These are phyloP conservation scores for Clostera curtula DNA, from an alignment of 2,888 invertebrate species.

Conservation along the genomic window DNA sequence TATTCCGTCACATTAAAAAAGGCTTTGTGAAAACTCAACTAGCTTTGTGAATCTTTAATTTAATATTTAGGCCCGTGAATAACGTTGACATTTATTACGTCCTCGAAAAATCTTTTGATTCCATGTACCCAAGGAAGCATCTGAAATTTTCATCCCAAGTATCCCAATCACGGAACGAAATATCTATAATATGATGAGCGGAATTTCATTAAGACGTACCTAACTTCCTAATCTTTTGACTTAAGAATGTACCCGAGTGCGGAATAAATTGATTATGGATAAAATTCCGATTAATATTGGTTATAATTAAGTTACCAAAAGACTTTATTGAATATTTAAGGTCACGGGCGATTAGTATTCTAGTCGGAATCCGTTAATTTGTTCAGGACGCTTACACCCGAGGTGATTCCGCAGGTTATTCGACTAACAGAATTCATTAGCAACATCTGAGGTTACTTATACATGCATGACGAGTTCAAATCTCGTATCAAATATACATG, in stretches of 20 bases:
- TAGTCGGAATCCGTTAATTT: constrained; percentile 52
- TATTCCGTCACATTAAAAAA: too few species aligned
- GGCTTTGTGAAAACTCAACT: too few species aligned
- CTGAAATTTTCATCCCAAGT: constrained; percentile 24
- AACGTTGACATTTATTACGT: too few species aligned
- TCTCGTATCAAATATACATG: too few species aligned
- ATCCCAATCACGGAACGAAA: constrained; percentile 28
- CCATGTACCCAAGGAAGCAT: constrained; percentile 20
- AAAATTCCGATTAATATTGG: constrained; percentile 34
- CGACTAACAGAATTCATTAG: constrained; percentile 63
- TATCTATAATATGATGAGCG: constrained; percentile 27
- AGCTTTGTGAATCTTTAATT: too few species aligned
- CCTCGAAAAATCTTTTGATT: too few species aligned
- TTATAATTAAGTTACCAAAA: constrained; percentile 40
- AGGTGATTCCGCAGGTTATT: constrained; percentile 64
- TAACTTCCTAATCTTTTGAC: constrained; percentile 22
- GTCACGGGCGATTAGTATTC: constrained; percentile 52
- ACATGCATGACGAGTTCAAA: constrained; percentile 65
- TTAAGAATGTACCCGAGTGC: constrained; percentile 18
- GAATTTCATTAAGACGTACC: constrained; percentile 26
- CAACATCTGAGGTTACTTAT: constrained; percentile 55
- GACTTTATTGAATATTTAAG: constrained; percentile 53
- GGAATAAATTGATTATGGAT: constrained; percentile 19
- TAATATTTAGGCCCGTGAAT: too few species aligned
- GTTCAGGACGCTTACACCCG: constrained; percentile 49